Conservation (phyloP, 2,888 invertebrate species). For the Conchocele bisecta region DNA sequence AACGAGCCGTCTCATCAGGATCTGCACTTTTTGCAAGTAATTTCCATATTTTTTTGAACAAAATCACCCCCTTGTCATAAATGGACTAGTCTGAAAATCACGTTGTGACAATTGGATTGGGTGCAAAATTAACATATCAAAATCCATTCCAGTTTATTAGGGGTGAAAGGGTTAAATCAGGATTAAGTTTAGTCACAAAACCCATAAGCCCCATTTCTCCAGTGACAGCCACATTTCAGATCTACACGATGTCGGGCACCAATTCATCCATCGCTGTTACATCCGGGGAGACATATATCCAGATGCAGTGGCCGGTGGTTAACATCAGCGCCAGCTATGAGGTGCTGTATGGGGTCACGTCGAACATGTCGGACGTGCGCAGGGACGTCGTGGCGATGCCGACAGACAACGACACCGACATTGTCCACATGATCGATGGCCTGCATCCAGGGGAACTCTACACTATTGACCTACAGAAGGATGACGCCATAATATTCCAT, state of each 20-base stretch:
- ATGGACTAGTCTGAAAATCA: too few species aligned
- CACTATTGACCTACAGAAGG: constrained; percentile 45
- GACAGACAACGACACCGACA: constrained; percentile 20
- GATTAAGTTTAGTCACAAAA: too few species aligned
- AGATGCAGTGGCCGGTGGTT: constrained; percentile 43
- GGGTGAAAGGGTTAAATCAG: too few species aligned
- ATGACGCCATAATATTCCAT: constrained; percentile 32
- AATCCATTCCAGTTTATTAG: too few species aligned
- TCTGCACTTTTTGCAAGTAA: too few species aligned
- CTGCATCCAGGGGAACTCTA: constrained; percentile 60
- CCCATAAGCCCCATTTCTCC: too few species aligned
- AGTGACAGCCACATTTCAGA: constrained; percentile 40
- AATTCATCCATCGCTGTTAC: constrained; percentile 31
- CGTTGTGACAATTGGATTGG: too few species aligned
- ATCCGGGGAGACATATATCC: constrained; percentile 33
- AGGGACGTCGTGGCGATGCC: constrained; percentile 46
- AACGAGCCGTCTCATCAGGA: too few species aligned
- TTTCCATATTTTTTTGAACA: too few species aligned
- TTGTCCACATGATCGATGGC: constrained; percentile 31
- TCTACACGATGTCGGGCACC: constrained; percentile 38
- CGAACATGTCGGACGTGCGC: constrained; percentile 21
- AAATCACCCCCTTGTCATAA: too few species aligned
- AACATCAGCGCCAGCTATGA: constrained; percentile 37
- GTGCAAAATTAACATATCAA: too few species aligned
- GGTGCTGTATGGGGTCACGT: constrained; percentile 35